Percentiles rank a stretch among this genome's conserved stretches.
These are phyloP conservation scores for Mesoclemmys tuberculata DNA, from an alignment of 2,113 vertebrate species.

Conservation along the genomic window DNA sequence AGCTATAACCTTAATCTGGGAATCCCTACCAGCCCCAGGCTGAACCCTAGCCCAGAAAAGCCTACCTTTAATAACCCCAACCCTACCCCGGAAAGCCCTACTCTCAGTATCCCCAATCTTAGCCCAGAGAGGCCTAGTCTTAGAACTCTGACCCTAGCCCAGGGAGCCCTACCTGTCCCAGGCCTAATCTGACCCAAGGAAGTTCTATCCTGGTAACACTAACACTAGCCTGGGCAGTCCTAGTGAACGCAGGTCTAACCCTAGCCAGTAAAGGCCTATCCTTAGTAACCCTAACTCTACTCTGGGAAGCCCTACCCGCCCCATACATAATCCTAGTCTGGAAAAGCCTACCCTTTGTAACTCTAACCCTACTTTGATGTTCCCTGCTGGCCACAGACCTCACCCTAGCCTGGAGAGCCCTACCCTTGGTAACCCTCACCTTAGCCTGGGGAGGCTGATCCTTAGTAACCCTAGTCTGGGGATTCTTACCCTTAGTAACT, in stretches of 20 bases:
- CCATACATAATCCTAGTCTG: neutral
- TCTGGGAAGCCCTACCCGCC: neutral
- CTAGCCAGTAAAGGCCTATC: neutral
- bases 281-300: neutral
- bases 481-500: neutral
- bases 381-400: neutral
- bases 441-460: neutral
- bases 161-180: neutral
- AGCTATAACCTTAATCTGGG: neutral
- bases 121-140: neutral
- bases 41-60: neutral
- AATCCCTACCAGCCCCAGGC: too few relatives aligned
- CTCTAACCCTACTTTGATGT: neutral
- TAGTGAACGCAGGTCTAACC: neutral
- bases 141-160: neutral
- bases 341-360: neutral
- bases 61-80: neutral
- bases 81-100: neutral
- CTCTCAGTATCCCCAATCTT: too few relatives aligned
- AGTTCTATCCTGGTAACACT: neutral
- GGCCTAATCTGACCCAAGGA: neutral
- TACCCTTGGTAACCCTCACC: neutral
- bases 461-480: neutral
- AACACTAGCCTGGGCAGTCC: neutral
- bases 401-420: neutral